phyloP scores from a whole-genome alignment of 2,888 invertebrate species.

The Sphaeridia pumilis region DNA sequence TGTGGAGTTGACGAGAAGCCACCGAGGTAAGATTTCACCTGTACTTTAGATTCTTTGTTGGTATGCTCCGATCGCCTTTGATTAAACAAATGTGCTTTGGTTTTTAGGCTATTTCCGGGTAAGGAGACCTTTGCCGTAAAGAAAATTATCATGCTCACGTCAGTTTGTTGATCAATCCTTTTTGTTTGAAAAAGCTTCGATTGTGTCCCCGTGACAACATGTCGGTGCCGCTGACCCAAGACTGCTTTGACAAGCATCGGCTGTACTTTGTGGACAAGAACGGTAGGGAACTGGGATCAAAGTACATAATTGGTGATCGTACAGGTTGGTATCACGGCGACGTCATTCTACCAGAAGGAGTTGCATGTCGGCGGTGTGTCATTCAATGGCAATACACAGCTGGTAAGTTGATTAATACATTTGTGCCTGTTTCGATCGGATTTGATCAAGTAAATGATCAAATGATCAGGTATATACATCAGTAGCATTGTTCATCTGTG shows the following conservation, averaged over 20 bases:
- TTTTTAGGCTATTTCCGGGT: not conserved
- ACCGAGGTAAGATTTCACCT: constrained; percentile 52
- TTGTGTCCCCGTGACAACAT: constrained; percentile 79
- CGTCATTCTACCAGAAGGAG: constrained; percentile 16
- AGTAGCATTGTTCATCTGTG: not conserved
- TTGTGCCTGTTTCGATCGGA: too few relatives aligned
- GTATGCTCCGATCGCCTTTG: too few relatives aligned
- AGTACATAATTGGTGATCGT: constrained; percentile 3
- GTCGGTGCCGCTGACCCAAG: constrained; percentile 60
- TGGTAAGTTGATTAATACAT: constrained; percentile 15
- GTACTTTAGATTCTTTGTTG: not conserved
- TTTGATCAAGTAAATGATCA: not conserved
- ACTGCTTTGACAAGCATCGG: constrained; percentile 61
- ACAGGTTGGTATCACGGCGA: constrained; percentile 9
- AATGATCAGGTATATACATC: not conserved
- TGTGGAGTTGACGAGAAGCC: constrained; percentile 78
- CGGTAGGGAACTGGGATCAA: not conserved
- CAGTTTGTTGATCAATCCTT: constrained; percentile 43
- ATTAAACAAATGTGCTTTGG: too few relatives aligned
- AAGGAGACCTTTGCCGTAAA: not conserved
- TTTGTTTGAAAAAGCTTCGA: constrained; percentile 65
- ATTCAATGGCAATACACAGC: constrained; percentile 27
- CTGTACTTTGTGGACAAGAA: constrained; percentile 4
- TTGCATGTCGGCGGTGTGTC: constrained; percentile 23
- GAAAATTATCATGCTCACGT: not conserved